These are phyloP conservation scores for Neodiprion fabricii DNA, from an alignment of 1,140 invertebrate species.

Conservation along the genomic window DNA sequence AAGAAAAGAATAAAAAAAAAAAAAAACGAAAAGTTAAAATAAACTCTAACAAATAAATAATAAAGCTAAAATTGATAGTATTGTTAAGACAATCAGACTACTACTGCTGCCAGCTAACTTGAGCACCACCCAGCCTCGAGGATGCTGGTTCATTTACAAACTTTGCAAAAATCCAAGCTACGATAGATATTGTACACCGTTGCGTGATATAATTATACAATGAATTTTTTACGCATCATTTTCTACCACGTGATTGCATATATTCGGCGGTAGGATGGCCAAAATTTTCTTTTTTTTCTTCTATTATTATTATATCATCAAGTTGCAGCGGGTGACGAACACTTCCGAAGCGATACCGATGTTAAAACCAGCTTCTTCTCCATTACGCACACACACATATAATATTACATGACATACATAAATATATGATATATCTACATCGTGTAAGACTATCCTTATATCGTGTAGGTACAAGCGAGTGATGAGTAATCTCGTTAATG, in stretches of 20 bases:
- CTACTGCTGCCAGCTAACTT: constrained; percentile 50
- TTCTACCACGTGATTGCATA: constrained; percentile 34
- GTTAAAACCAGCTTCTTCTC: not conserved
- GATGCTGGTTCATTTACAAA: not conserved
- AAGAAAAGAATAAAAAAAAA: constrained; percentile 18
- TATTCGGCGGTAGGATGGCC: not conserved
- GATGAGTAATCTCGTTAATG: too few species aligned
- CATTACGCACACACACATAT: not conserved
- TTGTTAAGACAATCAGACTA: constrained; percentile 61
- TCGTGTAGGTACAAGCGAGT: too few species aligned
- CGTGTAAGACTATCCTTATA: too few species aligned
- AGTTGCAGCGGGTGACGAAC: not conserved
- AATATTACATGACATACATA: not conserved
- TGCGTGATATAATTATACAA: not conserved
- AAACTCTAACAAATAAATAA: constrained; percentile 28
- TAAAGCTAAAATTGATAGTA: constrained; percentile 55
- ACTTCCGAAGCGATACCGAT: not conserved
- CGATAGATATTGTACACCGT: constrained; percentile 5
- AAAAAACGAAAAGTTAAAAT: constrained; percentile 25
- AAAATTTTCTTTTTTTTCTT: not conserved
- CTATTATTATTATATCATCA: not conserved
- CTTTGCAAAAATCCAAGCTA: constrained; percentile 10
- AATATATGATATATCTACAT: too few species aligned
- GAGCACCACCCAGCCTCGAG: not conserved
- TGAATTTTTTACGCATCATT: constrained; percentile 45